A percentile compares a stretch with the other conserved stretches of the same genome.
These are phyloP conservation scores for Columba guinea DNA, from an alignment of 2,797 vertebrate genomes.

Conservation along the genomic window DNA sequence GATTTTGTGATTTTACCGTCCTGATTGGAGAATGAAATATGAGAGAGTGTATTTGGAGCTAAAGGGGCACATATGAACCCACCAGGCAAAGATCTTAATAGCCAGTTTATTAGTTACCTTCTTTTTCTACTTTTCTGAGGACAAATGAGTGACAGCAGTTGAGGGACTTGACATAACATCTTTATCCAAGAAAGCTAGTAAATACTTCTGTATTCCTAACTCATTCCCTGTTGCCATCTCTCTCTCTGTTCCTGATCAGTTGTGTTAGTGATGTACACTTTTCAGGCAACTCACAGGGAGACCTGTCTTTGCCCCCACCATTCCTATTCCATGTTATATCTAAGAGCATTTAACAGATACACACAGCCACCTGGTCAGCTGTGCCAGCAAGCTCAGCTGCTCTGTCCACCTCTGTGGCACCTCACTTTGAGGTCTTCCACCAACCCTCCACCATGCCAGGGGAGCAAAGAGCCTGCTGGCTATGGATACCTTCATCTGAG, in stretches of 20 bases:
- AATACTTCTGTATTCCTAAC: not conserved
- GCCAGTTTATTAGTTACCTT: no score
- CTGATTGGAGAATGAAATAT: not conserved
- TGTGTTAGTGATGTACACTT: not conserved
- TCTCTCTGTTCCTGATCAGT: not conserved
- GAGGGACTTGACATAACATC: not conserved
- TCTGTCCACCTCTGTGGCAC: not conserved
- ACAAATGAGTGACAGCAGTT: not conserved
- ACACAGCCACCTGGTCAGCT: not conserved
- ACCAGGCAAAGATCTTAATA: not conserved
- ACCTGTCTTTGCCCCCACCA: not conserved
- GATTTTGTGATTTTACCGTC: not conserved
- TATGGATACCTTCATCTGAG: not conserved
- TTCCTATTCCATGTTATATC: rapidly evolving
- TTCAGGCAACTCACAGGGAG: not conserved
- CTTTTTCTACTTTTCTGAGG: not conserved
- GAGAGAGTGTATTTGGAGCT: not conserved
- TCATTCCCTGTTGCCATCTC: not conserved
- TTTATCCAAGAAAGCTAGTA: not conserved
- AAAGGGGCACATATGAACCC: not conserved
- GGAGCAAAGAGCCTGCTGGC: not conserved
- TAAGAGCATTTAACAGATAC: not conserved
- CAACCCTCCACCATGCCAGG: not conserved
- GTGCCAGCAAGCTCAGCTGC: not conserved
- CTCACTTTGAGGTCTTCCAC: not conserved